Evolutionary conservation across 2,113 vertebrate genomes (phyloP).

Genomic region (Brachyistius frenatus): DNA sequence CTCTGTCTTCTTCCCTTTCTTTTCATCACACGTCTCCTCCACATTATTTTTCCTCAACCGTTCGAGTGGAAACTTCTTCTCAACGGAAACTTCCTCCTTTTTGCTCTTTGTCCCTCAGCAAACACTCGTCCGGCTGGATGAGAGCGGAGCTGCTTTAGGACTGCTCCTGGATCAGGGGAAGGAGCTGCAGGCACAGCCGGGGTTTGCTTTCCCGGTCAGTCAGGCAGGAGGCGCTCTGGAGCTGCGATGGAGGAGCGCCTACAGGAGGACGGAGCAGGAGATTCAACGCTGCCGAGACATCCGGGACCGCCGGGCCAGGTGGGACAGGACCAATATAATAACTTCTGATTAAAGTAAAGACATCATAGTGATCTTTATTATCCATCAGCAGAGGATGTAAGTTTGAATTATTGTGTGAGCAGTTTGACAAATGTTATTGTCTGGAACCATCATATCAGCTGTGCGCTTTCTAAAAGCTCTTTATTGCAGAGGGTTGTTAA

Average conservation of each 20-base stretch:
- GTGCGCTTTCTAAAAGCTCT: not conserved
- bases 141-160: slow-evolving; percentile 83
- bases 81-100: no score
- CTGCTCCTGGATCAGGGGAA: slow-evolving; percentile 84
- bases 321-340: not conserved
- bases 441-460: not conserved
- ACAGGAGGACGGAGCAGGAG: slow-evolving; percentile 84
- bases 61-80: no score
- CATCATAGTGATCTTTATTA: slow-evolving; percentile 6
- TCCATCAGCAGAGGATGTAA: not conserved
- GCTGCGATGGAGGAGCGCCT: slow-evolving; percentile 87
- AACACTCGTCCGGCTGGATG: slow-evolving; percentile 85
- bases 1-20: no score
- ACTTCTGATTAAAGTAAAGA: not conserved
- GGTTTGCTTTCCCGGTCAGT: slow-evolving; percentile 77
- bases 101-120: slow-evolving; percentile 75
- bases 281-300: slow-evolving; percentile 83
- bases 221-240: slow-evolving; percentile 84
- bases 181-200: slow-evolving; percentile 73
- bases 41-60: no score
- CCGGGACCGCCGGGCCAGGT: slow-evolving; percentile 87
- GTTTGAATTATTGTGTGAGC: slow-evolving; percentile 15
- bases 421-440: not conserved
- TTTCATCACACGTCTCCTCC: no score
- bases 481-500: not conserved